phyloP scores from a whole-genome alignment of 1,140 invertebrate species.

The Rhyzopertha dominica region DNA sequence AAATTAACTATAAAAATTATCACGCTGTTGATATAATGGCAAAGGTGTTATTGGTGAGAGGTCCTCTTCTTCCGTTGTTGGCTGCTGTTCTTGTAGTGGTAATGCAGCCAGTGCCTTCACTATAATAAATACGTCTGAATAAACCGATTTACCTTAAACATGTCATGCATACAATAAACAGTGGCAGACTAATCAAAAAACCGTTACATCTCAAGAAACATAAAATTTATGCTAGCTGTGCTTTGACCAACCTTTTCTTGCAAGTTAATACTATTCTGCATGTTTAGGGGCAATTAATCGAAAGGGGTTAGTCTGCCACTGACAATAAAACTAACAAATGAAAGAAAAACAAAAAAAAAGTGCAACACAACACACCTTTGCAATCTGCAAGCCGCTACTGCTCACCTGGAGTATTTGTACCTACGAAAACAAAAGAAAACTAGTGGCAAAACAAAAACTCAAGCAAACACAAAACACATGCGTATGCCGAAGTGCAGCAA shows the following conservation, averaged over 20 bases:
- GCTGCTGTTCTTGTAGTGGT: constrained; percentile 48
- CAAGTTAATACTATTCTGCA: no score
- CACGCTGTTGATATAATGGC: constrained; percentile 77
- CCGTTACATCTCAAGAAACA: no score
- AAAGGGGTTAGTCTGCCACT: constrained; percentile 13
- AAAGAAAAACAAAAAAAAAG: constrained; percentile 22
- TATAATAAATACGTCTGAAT: constrained; percentile 44
- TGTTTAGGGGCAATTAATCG: constrained; percentile 10
- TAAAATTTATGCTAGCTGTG: no score
- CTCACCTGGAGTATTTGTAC: constrained; percentile 30
- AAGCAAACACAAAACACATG: constrained; percentile 9
- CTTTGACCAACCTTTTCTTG: no score
- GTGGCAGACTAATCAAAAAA: no score
- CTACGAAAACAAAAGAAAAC: constrained; percentile 29
- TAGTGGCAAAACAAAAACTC: constrained; percentile 14
- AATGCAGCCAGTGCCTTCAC: constrained; percentile 70
- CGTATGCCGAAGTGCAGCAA: background rate
- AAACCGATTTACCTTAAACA: constrained; percentile 5
- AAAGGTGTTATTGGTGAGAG: constrained; percentile 61
- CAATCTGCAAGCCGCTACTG: constrained; percentile 26
- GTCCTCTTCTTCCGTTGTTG: constrained; percentile 58
- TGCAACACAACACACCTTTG: constrained; percentile 18
- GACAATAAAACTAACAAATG: constrained; percentile 12
- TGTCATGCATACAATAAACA: no score
- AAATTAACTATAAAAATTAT: constrained; percentile 73